Evolutionary conservation across 1,140 invertebrate species (phyloP).

Genomic region (Oscheius sp.): DNA sequence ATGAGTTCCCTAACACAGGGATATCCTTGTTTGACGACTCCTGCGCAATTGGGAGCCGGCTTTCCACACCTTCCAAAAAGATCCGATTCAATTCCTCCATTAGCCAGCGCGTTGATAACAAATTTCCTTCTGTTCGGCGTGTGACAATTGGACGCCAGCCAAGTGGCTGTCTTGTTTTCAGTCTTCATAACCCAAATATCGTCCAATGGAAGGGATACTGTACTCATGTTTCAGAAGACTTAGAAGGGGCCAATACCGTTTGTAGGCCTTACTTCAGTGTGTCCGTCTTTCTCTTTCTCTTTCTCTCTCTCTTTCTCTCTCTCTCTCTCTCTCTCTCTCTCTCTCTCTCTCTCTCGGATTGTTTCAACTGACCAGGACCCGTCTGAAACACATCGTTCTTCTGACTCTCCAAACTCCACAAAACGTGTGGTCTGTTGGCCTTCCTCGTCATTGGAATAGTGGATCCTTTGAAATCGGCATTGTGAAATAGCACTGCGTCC

Average conservation of each 20-base stretch:
- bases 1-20: constrained; percentile 24
- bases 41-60: constrained; percentile 20
- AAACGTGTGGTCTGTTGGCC: constrained; percentile 12
- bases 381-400: constrained; percentile 31
- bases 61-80: constrained; percentile 71
- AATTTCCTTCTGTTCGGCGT: constrained; percentile 65
- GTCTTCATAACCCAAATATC: constrained; percentile 29
- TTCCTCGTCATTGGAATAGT: constrained; percentile 1
- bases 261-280: not conserved
- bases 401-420: constrained; percentile 35
- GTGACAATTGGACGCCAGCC: constrained; percentile 71
- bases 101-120: constrained; percentile 66
- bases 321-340: too few relatives aligned
- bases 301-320: too few relatives aligned
- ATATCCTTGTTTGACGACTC: constrained; percentile 30
- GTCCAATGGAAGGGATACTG: too few relatives aligned
- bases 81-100: constrained; percentile 66
- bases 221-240: too few relatives aligned
- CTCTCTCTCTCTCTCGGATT: too few relatives aligned
- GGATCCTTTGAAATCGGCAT: constrained; percentile 23
- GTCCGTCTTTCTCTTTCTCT: too few relatives aligned
- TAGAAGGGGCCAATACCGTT: not conserved
- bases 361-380: constrained; percentile 12
- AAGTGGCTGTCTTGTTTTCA: constrained; percentile 53
- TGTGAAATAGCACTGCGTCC: constrained; percentile 37